Base-by-base conservation (phyloP, 2,888 invertebrate genomes). In the Lasioglossum morio region DNA sequence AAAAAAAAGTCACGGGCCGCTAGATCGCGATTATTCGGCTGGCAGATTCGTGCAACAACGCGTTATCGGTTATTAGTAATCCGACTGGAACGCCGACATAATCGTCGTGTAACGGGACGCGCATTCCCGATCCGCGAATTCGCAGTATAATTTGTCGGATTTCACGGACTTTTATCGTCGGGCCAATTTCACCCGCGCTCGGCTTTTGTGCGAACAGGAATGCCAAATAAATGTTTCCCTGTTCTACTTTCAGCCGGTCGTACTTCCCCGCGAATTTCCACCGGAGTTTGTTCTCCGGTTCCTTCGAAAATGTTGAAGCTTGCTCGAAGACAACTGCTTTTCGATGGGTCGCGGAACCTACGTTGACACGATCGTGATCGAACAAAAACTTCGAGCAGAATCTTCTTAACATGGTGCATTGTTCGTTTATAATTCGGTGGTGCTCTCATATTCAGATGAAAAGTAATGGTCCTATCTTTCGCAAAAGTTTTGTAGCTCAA, bases 51-150 rank as follows among this genome's bases (percentile, higher is more conserved):
- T 19, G 16, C 34, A 43, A 23, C 43, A 66, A 46, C 48, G 48
- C 16, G 69, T 77, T 77, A 77, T 77, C 53, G 69, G 77, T 77
- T 69, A 77, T 66, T 43, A 37, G 48, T 77, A 69, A 77, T 77
- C 69, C 77, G 48, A 10, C 34, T 19, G 77, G 37, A 19, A 48
- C 27, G 66, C 27, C 37, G 63, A 69, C 66, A 69, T 48, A 77
- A 77, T 69, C 66, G 77, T 37, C 46, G 66, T 10, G 63, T 63
- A 12, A 37, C n/a, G 27, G 77, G 46, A 16, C 27, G 34, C 77
- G 30, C 46, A 46, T 69, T 37, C 37, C 34, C 77, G 69, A 48
- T 66, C n/a, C 66, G n/a, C 66, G 48, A 48, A 53, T 37, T 69
- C 27, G 19, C 46, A 69, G 37, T 69, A 77, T 77, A 77, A 77